Conservation (phyloP, 64 coral and sea anemone genomes). For the Astreopora myriophthalma region DNA sequence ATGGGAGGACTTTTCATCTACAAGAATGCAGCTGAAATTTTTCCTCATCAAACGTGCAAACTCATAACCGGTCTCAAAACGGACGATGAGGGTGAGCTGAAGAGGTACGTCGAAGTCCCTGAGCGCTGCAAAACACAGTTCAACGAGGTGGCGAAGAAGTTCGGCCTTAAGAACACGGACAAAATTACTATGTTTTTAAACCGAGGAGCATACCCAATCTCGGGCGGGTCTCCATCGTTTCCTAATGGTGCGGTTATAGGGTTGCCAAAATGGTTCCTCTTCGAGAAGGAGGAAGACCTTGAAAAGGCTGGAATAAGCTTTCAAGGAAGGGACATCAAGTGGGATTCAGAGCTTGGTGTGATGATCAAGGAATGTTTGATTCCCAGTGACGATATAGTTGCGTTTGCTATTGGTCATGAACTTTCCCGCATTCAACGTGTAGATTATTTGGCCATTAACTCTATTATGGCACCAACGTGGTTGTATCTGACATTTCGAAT, state of each 20-base stretch:
- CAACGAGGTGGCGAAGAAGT: constrained; percentile 55
- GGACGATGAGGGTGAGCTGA: constrained; percentile 47
- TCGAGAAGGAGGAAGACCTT: constrained; percentile 63
- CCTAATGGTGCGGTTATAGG: constrained; percentile 77
- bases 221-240: constrained; percentile 71
- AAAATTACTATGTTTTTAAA: constrained; percentile 78
- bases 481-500: constrained; percentile 80
- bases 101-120: constrained; percentile 40
- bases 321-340: constrained; percentile 81
- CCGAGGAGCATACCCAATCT: constrained; percentile 75
- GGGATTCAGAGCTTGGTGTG: constrained; percentile 82
- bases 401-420: constrained; percentile 84
- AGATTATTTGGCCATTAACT: constrained; percentile 64
- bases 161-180: constrained; percentile 48
- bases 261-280: constrained; percentile 84
- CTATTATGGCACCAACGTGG: constrained; percentile 73
- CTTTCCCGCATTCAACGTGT: constrained; percentile 67
- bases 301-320: constrained; percentile 83
- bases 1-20: constrained; percentile 82
- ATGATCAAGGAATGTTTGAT: constrained; percentile 80
- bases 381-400: constrained; percentile 77
- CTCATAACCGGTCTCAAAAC: constrained; percentile 22
- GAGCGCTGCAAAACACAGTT: constrained; percentile 50
- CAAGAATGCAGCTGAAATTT: constrained; percentile 67
- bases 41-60: constrained; percentile 73